These are phyloP conservation scores for Pseudopodoces humilis DNA, from an alignment of 2,113 vertebrate species.

Conservation along the genomic window DNA sequence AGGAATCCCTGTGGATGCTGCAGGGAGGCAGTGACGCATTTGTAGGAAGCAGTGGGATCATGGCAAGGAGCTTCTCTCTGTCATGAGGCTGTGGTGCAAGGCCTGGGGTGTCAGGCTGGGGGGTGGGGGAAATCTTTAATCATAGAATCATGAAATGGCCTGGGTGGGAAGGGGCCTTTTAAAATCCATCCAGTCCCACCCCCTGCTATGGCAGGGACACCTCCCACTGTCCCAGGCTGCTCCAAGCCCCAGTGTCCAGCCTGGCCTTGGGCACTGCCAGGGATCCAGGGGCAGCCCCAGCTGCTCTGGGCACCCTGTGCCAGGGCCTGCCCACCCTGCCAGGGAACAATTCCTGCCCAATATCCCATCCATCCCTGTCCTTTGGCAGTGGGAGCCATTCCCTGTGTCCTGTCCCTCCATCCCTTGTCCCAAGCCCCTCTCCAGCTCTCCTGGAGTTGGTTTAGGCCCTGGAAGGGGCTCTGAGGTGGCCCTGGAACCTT, in stretches of 20 bases:
- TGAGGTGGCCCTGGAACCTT: background rate
- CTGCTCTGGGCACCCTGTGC: background rate
- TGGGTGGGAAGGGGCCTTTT: background rate
- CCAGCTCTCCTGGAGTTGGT: background rate
- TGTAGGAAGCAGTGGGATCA: accelerated
- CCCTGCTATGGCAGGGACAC: background rate
- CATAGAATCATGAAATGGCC: background rate
- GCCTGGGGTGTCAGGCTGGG: background rate
- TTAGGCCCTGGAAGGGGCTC: accelerated
- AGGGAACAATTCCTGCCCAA: background rate
- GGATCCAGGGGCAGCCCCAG: background rate
- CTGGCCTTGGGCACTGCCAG: background rate
- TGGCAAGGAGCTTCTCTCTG: background rate
- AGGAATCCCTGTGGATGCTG: background rate
- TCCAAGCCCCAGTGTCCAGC: background rate
- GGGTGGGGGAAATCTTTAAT: background rate
- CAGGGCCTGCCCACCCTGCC: background rate
- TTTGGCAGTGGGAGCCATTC: background rate
- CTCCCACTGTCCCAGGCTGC: accelerated
- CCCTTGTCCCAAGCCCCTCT: background rate
- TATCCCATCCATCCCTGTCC: background rate
- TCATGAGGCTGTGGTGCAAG: accelerated
- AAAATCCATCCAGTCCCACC: accelerated
- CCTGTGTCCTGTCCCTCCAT: background rate
- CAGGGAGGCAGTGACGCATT: accelerated